phyloP scores from a whole-genome alignment of 2,888 invertebrate species.

The Mongoloraphidia duomilia region DNA sequence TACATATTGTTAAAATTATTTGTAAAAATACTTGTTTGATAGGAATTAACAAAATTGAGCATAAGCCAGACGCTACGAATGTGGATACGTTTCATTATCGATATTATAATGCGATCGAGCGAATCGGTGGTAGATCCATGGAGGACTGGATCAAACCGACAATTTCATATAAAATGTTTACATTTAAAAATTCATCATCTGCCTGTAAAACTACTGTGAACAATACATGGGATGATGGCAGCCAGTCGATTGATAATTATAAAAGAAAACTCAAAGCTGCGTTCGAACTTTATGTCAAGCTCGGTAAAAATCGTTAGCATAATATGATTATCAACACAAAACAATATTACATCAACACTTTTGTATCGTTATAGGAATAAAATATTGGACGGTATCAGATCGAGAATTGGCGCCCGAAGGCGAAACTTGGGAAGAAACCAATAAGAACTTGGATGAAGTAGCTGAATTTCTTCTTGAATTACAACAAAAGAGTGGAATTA shows the following conservation, averaged over 20 bases:
- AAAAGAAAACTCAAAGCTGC: slow-evolving; percentile 42
- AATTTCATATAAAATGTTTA: slow-evolving; percentile 19
- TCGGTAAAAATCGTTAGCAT: slow-evolving; percentile 26
- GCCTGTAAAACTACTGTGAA: not conserved
- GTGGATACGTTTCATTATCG: slow-evolving; percentile 38
- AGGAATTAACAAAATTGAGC: slow-evolving; percentile 41
- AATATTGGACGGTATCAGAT: slow-evolving; percentile 50
- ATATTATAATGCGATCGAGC: slow-evolving; percentile 40
- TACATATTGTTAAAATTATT: not conserved
- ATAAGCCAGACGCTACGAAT: slow-evolving; percentile 35
- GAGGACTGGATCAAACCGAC: slow-evolving; percentile 51
- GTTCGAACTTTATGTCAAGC: slow-evolving; percentile 46
- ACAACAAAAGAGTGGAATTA: slow-evolving; percentile 38
- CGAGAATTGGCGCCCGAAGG: slow-evolving; percentile 42
- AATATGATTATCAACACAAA: not conserved
- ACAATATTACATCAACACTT: not conserved
- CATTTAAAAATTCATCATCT: not conserved
- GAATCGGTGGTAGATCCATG: slow-evolving; percentile 42
- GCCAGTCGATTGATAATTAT: slow-evolving; percentile 38
- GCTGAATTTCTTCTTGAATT: slow-evolving; percentile 39
- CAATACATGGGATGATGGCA: slow-evolving; percentile 43
- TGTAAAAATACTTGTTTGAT: slow-evolving; percentile 1
- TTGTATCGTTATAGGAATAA: slow-evolving; percentile 24
- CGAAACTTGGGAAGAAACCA: slow-evolving; percentile 38
- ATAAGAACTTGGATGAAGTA: slow-evolving; percentile 40